Conservation (phyloP, 2,113 vertebrate genomes). For the Gallinago jamesoni region DNA sequence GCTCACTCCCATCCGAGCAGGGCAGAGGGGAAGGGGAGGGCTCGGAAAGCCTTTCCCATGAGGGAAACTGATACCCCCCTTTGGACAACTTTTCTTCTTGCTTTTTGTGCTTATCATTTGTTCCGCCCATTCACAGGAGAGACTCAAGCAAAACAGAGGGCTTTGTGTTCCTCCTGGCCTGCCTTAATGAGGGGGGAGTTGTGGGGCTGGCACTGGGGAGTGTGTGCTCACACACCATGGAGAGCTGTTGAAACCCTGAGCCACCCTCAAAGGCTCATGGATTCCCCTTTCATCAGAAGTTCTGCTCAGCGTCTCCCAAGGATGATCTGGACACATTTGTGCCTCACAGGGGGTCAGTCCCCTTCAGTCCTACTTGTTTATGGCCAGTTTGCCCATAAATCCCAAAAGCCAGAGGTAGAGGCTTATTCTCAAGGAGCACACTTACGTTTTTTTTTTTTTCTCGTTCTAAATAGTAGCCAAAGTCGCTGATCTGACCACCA, state of each 20-base stretch:
- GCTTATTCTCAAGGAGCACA: not conserved
- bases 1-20: constrained; percentile 38
- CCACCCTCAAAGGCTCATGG: not conserved
- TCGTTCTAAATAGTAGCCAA: not conserved
- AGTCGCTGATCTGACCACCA: not conserved
- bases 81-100: constrained; percentile 26
- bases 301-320: not conserved
- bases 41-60: constrained; percentile 42
- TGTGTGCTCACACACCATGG: constrained; percentile 33
- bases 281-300: not conserved
- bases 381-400: not conserved
- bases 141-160: constrained; percentile 32
- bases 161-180: constrained; percentile 6
- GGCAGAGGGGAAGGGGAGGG: constrained; percentile 33
- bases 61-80: constrained; percentile 39
- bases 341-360: not conserved
- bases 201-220: not conserved
- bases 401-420: not conserved
- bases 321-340: not conserved
- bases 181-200: constrained; percentile 63
- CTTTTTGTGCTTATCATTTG: constrained; percentile 28
- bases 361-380: not conserved
- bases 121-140: constrained; percentile 57
- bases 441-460: not conserved
- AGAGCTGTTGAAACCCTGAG: not conserved